A percentile compares a stretch with the other conserved stretches of the same genome.
phyloP scores from a whole-genome alignment of 2,888 invertebrate genomes.

The Drosophila putrida region DNA sequence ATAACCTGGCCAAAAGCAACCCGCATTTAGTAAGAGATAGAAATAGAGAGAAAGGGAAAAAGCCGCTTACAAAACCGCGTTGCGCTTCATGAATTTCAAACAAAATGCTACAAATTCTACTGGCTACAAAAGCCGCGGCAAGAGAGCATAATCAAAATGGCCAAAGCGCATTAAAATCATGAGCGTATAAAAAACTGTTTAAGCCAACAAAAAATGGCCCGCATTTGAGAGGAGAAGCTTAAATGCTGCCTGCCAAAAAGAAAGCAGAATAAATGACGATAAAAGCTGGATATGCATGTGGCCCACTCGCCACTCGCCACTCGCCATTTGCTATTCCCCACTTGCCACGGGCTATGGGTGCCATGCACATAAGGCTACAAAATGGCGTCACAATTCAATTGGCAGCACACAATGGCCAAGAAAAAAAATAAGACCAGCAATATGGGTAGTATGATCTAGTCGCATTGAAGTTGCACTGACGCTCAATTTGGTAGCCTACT shows the following conservation, averaged over 20 bases:
- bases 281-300: constrained; percentile 41
- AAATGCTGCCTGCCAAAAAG: constrained; percentile 42
- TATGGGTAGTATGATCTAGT: neutral
- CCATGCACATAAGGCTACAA: constrained; percentile 57
- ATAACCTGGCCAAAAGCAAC: constrained; percentile 34
- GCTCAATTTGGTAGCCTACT: neutral
- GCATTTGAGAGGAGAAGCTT: constrained; percentile 34
- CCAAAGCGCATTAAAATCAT: constrained; percentile 77
- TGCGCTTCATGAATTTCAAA: constrained; percentile 66
- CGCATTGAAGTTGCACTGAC: constrained; percentile 7
- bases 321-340: neutral
- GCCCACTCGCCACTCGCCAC: constrained; percentile 10
- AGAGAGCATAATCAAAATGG: constrained; percentile 70
- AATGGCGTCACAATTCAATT: constrained; percentile 74
- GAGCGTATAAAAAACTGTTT: constrained; percentile 71
- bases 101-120: constrained; percentile 14
- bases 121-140: constrained; percentile 9
- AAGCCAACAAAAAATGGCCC: constrained; percentile 50
- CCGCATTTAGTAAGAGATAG: constrained; percentile 19
- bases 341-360: neutral
- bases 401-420: constrained; percentile 16
- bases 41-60: neutral
- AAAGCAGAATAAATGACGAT: constrained; percentile 43
- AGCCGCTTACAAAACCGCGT: constrained; percentile 62
- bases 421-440: neutral